Evolutionary conservation across 2,888 invertebrate genomes (phyloP).

Genomic region (Acanthoscelides obtectus): DNA sequence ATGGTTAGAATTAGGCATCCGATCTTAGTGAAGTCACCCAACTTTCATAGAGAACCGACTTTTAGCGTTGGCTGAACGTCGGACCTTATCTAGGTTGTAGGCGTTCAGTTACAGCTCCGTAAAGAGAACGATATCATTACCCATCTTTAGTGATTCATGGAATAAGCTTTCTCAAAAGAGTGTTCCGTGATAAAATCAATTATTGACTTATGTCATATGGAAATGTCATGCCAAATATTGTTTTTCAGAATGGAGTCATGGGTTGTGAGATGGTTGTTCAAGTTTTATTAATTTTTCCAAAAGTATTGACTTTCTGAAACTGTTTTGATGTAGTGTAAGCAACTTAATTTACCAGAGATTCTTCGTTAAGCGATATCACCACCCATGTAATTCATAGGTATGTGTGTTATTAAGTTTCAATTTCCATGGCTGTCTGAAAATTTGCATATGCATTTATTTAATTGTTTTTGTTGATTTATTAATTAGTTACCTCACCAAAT

Average conservation of each 20-base stretch:
- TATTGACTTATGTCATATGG: background rate
- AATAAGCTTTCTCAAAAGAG: background rate
- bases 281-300: background rate
- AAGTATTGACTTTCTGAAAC: background rate
- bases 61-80: too few relatives aligned
- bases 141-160: background rate
- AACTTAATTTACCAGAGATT: background rate
- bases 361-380: background rate
- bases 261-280: background rate
- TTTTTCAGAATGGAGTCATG: background rate
- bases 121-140: too few relatives aligned
- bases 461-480: background rate
- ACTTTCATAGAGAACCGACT: too few relatives aligned
- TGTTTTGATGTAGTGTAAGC: background rate
- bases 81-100: too few relatives aligned
- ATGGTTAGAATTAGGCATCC: too few relatives aligned
- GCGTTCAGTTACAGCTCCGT: too few relatives aligned
- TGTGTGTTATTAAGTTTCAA: background rate
- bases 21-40: too few relatives aligned
- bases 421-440: background rate
- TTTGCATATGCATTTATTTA: background rate
- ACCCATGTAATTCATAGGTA: background rate
- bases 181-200: background rate
- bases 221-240: background rate
- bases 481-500: background rate